Evolutionary conservation across 2,113 vertebrate genomes (phyloP).

Genomic region (Crotalus tigris): DNA sequence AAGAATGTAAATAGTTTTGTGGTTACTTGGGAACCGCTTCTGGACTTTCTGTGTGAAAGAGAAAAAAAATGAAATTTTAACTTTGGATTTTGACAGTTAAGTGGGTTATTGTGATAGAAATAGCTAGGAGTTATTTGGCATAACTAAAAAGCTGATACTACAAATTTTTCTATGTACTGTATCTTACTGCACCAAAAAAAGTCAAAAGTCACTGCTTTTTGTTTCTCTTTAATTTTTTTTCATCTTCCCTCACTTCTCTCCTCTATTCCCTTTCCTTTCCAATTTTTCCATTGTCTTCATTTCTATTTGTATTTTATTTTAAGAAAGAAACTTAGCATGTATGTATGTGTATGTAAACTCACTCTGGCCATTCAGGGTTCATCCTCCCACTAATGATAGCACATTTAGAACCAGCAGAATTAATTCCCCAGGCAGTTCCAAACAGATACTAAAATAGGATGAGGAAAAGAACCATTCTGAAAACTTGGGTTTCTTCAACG

Average conservation of each 20-base stretch:
- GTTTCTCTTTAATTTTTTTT: not conserved
- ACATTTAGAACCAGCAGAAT: not conserved
- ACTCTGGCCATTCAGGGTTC: not conserved
- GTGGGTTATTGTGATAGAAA: not conserved
- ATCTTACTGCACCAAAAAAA: not conserved
- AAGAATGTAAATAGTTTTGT: no score
- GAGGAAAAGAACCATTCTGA: not conserved
- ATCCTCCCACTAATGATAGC: not conserved
- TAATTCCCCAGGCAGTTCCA: not conserved
- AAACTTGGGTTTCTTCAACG: not conserved
- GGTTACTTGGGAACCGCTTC: not conserved
- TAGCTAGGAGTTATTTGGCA: no score
- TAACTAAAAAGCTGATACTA: no score
- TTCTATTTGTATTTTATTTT: not conserved
- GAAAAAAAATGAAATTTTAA: not conserved
- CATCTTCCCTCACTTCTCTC: not conserved
- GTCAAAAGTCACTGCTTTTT: not conserved
- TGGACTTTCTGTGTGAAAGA: not conserved
- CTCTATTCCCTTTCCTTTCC: not conserved
- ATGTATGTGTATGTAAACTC: not conserved
- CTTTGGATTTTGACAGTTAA: not conserved
- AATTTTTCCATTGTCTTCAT: not conserved
- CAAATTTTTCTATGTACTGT: no score
- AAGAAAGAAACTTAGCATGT: not conserved
- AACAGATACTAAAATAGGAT: not conserved